Base-by-base conservation (phyloP, 2,888 invertebrate species). In the Flexamia atlantica region DNA sequence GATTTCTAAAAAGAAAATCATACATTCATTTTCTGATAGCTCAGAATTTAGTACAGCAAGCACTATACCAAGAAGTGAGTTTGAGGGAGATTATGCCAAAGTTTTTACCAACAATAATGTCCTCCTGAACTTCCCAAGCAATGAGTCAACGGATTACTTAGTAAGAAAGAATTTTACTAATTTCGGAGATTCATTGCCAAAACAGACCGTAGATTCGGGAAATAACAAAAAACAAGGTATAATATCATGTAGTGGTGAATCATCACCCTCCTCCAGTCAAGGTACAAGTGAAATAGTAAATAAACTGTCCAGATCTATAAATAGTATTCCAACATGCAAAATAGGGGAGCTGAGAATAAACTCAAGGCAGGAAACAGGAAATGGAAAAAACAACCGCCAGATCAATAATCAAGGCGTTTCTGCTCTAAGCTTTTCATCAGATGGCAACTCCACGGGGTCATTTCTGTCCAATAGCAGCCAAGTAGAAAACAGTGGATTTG, bases 281-380 rank as follows among this genome's bases (percentile, higher is more conserved):
- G 53, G 3, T 53, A 14, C 3, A 46, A n/a, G n/a, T n/a, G 2
- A 53, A 23, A 23, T 53, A 53, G 23, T 23, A 3, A 46, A 53
- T 20, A 53, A 64, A 64, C 5, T 23, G 23, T 64, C 30, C 64
- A 53, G 10, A 20, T 23, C 20, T 14, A 9, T 9, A 36, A 36
- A 36, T 57, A 23, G 10, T 28, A 64, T 64, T 3, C 14, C 23
- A 20, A 64, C 64, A 28, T 30, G 30, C 25, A 64, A 30, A 64
- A 64, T 64, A 28, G 64, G 64, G 28, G 64, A 64, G 3, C 14
- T 64, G 9, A 64, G 64, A 30, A 17, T 3, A 64, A 64, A 64
- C 20, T 57, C 14, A 57, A 20, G 57, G 23, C 5, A 64, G 28
- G 30, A 28, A 3, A 12, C 2, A 14, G 1, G 17, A 9, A 57